Percentiles rank a stretch among this genome's conserved stretches.
These are phyloP conservation scores for Holacanthella duospinosa DNA, from an alignment of 2,888 invertebrate species.

Conservation along the genomic window DNA sequence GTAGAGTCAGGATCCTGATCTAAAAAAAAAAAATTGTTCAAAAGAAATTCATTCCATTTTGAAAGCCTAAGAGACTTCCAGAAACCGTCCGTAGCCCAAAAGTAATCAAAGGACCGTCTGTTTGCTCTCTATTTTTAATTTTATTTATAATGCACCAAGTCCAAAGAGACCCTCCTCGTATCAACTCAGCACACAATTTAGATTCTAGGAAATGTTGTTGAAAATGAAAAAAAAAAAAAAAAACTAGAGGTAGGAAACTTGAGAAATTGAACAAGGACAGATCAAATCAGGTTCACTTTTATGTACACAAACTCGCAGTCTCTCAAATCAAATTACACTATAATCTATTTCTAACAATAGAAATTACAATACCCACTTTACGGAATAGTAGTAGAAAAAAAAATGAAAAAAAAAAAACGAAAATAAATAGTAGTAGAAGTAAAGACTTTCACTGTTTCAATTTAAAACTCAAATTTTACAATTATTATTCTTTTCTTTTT, in stretches of 20 bases:
- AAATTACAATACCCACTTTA: background rate
- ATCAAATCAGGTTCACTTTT: background rate
- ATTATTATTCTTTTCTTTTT: too few relatives aligned
- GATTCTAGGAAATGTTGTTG: too few relatives aligned
- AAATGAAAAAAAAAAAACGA: too few relatives aligned
- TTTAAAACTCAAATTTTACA: too few relatives aligned
- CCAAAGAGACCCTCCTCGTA: too few relatives aligned
- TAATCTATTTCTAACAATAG: background rate
- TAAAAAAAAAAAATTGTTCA: constrained; percentile 14
- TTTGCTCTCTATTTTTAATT: constrained; percentile 32
- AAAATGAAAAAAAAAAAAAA: too few relatives aligned
- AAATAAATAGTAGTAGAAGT: too few relatives aligned
- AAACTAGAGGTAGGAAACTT: too few relatives aligned
- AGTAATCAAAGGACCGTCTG: constrained; percentile 28
- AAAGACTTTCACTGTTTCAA: too few relatives aligned
- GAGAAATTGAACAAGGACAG: background rate
- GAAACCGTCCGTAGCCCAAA: constrained; percentile 14
- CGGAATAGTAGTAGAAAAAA: background rate
- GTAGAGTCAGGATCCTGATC: constrained; percentile 38
- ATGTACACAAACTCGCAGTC: background rate
- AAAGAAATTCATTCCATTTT: constrained; percentile 7
- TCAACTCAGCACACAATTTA: too few relatives aligned
- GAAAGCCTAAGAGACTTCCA: background rate
- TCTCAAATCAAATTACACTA: background rate
- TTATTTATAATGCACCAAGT: constrained; percentile 25